Base-by-base conservation (phyloP, 2,113 vertebrate species). In the Macquaria ambigua region DNA sequence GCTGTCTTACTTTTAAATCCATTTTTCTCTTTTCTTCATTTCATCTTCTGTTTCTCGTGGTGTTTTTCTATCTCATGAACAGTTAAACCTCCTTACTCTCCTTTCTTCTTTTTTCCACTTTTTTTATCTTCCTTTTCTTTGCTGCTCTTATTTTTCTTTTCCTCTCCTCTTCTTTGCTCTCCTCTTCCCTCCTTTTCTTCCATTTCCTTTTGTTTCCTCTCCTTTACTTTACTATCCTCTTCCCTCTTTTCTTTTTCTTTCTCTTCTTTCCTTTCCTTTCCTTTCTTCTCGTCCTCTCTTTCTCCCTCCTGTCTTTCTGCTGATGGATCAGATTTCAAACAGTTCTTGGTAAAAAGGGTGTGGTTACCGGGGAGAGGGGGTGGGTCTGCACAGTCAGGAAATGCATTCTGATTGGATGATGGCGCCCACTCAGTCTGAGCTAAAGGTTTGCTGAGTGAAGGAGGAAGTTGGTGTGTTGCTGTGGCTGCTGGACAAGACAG, bases 401-500 rank as follows among this genome's bases (percentile, higher is more conserved):
- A 68, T 85, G 89, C 0, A 0, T 8, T 90, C 58, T 92, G 87
- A 95, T 96, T 96, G 95, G 95, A 41, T 52, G 69, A 15, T 0
- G 28, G 34, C 46, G 50, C 64, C 58, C 71, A 56, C 28, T 50
- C 67, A 71, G 85, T 83, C 85, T 53, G 80, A 83, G 91, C 86
- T 93, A 80, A 93, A 90, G 92, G 86, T 95, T 94, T 85, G 80
- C 89, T 67, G 78, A 86, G 81, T 48, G 79, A 87, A 94, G 83
- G 87, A 94, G 94, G 95, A 95, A 96, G 93, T 92, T 8, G 0
- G 70, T 88, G 74, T 89, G 87, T 86, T 90, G 81, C 77, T 81
- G 77, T 62, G 43, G 74, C 76, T 82, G 80, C 88, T 72, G 83
- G 34, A 61, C 89, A 71, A 77, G 55, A 86, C 71, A 82, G 76